A percentile compares a stretch with the other conserved stretches of the same genome.
Evolutionary conservation across 2,797 vertebrate genomes (phyloP).

Genomic region (Centroberyx gerrardi): DNA sequence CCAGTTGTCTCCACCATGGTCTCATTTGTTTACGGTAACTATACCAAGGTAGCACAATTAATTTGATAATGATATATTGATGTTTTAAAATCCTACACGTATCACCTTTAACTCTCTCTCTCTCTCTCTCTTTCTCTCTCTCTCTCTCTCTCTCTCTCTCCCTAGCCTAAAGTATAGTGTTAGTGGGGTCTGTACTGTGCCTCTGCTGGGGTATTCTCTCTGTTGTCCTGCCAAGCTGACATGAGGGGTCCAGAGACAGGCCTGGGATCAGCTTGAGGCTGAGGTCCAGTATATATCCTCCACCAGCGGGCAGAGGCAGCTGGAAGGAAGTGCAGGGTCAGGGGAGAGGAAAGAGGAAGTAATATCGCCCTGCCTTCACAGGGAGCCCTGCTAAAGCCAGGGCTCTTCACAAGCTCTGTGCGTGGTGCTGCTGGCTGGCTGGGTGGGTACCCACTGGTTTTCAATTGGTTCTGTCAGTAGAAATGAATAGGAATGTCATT

Average conservation of each 20-base stretch:
- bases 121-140: slow-evolving; percentile 22
- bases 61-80: slow-evolving; percentile 8
- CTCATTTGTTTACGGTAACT: not conserved
- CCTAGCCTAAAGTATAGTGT: slow-evolving; percentile 13
- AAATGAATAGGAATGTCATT: no score
- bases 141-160: slow-evolving; percentile 23
- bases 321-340: slow-evolving; percentile 57
- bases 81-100: no score
- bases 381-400: slow-evolving; percentile 17
- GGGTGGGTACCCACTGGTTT: not conserved
- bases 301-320: slow-evolving; percentile 49
- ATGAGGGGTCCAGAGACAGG: slow-evolving; percentile 49
- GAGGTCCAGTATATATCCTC: slow-evolving; percentile 41
- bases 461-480: not conserved
- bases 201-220: slow-evolving; percentile 53
- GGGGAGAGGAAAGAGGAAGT: slow-evolving; percentile 28
- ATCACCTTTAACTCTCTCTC: slow-evolving; percentile 8
- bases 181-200: slow-evolving; percentile 52
- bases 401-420: not conserved
- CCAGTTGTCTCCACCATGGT: not conserved
- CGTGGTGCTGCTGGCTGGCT: slow-evolving; percentile 26
- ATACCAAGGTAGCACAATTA: not conserved
- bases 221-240: slow-evolving; percentile 71
- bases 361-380: slow-evolving; percentile 23
- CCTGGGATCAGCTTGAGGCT: slow-evolving; percentile 54